Evolutionary conservation across 2,797 vertebrate species (phyloP).

Genomic region (Podarcis siculus): DNA sequence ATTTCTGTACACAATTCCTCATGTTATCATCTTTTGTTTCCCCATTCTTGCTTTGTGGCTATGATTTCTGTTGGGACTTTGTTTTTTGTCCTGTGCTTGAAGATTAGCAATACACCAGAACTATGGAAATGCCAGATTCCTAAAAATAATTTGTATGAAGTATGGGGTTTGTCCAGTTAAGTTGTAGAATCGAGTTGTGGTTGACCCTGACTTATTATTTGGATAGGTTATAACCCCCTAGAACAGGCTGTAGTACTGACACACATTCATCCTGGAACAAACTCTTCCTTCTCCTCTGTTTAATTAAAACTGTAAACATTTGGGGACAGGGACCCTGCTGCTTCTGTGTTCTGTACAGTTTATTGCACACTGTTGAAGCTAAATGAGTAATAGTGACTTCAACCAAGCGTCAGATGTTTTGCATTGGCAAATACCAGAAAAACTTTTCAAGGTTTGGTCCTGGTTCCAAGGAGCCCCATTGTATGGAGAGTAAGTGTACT

Average conservation of each 20-base stretch:
- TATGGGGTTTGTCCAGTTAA: too few relatives aligned
- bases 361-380: neutral
- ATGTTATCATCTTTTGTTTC: neutral
- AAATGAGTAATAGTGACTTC: neutral
- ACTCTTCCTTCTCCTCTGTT: neutral
- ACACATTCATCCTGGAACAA: neutral
- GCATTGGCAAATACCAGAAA: neutral
- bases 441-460: neutral
- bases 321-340: neutral
- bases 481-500: neutral
- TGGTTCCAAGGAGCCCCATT: neutral
- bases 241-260: neutral
- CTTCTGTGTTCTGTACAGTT: neutral
- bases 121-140: neutral
- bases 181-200: neutral
- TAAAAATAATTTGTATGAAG: neutral
- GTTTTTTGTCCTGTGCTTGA: neutral
- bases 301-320: neutral
- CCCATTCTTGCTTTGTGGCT: neutral
- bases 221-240: neutral
- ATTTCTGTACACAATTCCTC: neutral
- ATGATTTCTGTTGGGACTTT: neutral
- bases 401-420: neutral
- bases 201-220: neutral
- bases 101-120: neutral